Evolutionary conservation across 2,113 vertebrate genomes (phyloP).

Genomic region (Chloropsis cyanopogon): DNA sequence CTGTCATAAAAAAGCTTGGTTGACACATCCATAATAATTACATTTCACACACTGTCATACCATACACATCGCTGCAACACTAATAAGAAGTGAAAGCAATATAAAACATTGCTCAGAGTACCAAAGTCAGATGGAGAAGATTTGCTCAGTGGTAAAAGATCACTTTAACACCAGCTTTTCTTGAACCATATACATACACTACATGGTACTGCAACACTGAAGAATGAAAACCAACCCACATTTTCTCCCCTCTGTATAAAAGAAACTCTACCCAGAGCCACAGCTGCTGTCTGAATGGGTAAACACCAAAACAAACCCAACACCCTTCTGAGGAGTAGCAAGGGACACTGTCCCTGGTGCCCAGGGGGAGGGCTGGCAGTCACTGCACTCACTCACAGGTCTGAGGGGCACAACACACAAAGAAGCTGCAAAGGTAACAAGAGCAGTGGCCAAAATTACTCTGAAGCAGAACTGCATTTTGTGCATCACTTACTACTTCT

Average conservation of each 20-base stretch:
- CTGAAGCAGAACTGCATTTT: neutral
- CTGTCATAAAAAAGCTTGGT: neutral
- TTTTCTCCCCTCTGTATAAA: neutral
- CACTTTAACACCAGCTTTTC: neutral
- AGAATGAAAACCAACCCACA: neutral
- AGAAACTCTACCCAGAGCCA: neutral
- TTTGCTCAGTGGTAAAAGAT: neutral
- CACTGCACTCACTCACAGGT: neutral
- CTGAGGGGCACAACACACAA: neutral
- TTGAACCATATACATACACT: neutral
- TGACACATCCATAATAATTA: neutral
- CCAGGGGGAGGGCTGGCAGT: neutral
- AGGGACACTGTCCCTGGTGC: neutral
- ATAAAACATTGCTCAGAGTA: neutral
- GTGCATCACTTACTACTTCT: neutral
- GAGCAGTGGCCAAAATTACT: neutral
- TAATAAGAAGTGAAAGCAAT: neutral
- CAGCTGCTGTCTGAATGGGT: neutral
- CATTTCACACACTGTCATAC: neutral
- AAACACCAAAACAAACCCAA: neutral
- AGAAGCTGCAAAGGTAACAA: neutral
- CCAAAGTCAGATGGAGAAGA: neutral
- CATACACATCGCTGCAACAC: neutral
- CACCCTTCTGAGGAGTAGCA: neutral
- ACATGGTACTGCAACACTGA: neutral